Percentiles rank a stretch among this genome's conserved stretches.
These are phyloP conservation scores for Chloroceryle aenea DNA, from an alignment of 2,113 vertebrate species.

Conservation along the genomic window DNA sequence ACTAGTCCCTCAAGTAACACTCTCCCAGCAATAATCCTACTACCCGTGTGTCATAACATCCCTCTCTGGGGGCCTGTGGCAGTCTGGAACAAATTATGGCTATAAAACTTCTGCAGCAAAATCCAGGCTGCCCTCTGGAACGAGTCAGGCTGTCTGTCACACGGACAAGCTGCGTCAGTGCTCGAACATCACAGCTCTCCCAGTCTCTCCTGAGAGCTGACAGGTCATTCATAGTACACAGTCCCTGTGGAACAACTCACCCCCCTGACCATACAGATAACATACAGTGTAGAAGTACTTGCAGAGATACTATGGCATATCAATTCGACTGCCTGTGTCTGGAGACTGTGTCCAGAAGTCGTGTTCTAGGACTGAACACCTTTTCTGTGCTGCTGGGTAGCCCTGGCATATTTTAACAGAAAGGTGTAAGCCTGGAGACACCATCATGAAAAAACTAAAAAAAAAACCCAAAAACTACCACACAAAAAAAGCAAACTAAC, in stretches of 20 bases:
- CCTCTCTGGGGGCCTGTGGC: too few species aligned
- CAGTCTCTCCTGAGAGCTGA: not conserved
- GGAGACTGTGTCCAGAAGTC: not conserved
- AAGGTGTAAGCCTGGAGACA: not conserved
- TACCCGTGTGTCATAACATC: accelerated
- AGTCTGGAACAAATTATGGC: not conserved
- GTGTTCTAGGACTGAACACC: not conserved
- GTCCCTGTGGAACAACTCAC: not conserved
- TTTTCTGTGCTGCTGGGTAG: not conserved
- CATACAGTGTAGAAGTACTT: not conserved
- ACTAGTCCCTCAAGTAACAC: not conserved
- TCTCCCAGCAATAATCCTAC: not conserved
- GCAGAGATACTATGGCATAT: not conserved
- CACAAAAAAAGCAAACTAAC: not conserved
- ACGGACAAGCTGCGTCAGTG: not conserved
- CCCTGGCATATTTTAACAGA: not conserved
- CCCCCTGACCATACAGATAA: accelerated
- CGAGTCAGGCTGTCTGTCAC: not conserved
- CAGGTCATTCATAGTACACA: too few species aligned
- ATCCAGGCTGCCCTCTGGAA: not conserved
- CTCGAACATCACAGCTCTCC: not conserved
- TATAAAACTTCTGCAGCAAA: not conserved
- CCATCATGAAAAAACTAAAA: accelerated
- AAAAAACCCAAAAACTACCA: not conserved
- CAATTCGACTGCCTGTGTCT: not conserved